phyloP scores from a whole-genome alignment of 2,113 vertebrate genomes.

The Panthera tigris region DNA sequence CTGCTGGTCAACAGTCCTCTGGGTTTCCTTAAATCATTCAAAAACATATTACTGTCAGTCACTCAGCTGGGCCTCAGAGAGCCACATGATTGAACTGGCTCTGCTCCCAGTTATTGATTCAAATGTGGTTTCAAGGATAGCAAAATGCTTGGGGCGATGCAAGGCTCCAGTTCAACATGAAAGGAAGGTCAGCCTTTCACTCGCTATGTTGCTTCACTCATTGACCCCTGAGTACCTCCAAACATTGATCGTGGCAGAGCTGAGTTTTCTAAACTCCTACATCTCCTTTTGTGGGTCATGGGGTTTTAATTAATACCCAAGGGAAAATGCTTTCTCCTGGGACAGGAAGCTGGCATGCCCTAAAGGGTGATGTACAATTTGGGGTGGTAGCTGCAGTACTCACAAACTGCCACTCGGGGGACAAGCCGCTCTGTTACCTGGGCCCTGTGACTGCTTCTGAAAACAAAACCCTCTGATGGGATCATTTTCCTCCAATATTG shows the following conservation, averaged over 20 bases:
- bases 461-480: not conserved
- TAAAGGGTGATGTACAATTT: accelerated
- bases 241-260: not conserved
- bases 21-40: constrained; percentile 17
- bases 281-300: not conserved
- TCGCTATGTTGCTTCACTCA: not conserved
- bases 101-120: not conserved
- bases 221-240: not conserved
- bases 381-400: constrained; percentile 26
- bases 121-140: not conserved
- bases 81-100: not conserved
- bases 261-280: not conserved
- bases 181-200: not conserved
- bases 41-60: not conserved
- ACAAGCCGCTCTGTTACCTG: not conserved
- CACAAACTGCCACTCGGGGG: constrained; percentile 51
- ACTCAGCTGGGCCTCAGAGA: not conserved
- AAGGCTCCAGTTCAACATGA: not conserved
- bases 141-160: not conserved
- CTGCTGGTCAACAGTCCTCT: not conserved
- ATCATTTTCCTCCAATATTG: not conserved
- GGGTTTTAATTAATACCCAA: not conserved
- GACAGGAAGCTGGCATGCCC: accelerated
- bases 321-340: not conserved
- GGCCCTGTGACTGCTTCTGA: not conserved